phyloP scores from a whole-genome alignment of 2,888 invertebrate genomes.

The Lamellibrachia columna region DNA sequence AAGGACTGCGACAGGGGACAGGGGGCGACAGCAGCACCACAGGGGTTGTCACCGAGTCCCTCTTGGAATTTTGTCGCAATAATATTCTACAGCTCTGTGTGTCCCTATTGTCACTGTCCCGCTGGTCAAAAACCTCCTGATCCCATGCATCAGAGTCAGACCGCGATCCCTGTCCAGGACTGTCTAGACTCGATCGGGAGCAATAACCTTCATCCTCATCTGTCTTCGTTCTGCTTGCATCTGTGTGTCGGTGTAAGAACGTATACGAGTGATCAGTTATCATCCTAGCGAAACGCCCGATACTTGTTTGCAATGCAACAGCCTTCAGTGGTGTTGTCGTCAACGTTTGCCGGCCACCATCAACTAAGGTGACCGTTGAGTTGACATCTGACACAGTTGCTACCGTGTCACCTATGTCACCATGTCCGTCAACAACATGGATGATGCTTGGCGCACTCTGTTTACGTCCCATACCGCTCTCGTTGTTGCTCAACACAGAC shows the following conservation, averaged over 20 bases:
- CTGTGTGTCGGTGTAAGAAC: slow-evolving; percentile 27
- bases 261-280: slow-evolving; percentile 33
- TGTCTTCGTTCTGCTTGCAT: slow-evolving; percentile 21
- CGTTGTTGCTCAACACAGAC: background rate
- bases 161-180: slow-evolving; percentile 37
- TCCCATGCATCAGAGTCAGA: slow-evolving; percentile 33
- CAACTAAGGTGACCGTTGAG: background rate
- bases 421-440: background rate
- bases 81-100: background rate
- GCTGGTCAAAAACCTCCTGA: slow-evolving; percentile 25
- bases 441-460: background rate
- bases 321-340: background rate
- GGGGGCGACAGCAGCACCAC: background rate
- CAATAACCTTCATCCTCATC: slow-evolving; percentile 47
- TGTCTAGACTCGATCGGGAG: slow-evolving; percentile 43
- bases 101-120: slow-evolving; percentile 10
- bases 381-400: background rate
- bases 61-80: slow-evolving; percentile 11
- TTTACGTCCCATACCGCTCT: background rate
- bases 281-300: background rate
- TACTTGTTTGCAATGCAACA: background rate
- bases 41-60: background rate
- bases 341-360: background rate
- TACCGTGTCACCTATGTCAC: background rate
- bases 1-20: background rate